Evolutionary conservation across 2,888 invertebrate species (phyloP).

Genomic region (Dicranocentrus wangi): DNA sequence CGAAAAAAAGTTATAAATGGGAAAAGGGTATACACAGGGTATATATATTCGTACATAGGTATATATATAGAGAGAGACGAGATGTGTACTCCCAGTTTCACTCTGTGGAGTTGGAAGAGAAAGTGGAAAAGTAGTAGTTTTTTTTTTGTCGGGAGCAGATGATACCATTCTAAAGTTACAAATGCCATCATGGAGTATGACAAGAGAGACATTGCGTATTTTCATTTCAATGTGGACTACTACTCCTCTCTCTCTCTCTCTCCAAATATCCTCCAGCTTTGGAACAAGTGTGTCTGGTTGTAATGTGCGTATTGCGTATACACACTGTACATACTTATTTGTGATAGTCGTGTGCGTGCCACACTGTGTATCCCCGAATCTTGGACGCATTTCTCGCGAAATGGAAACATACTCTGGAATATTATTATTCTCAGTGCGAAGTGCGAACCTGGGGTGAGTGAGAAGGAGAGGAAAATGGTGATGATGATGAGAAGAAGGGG

Average conservation of each 20-base stretch:
- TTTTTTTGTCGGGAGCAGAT: constrained; percentile 41
- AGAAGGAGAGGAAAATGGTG: constrained; percentile 10
- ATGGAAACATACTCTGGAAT: no score
- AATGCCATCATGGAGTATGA: constrained; percentile 34
- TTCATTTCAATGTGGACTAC: constrained; percentile 8
- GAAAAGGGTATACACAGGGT: not conserved
- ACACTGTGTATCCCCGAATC: no score
- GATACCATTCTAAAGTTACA: constrained; percentile 49
- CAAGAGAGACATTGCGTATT: constrained; percentile 32
- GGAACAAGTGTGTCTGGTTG: not conserved
- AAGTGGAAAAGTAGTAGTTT: constrained; percentile 8
- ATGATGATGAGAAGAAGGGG: constrained; percentile 13
- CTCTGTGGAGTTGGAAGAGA: not conserved
- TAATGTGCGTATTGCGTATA: not conserved
- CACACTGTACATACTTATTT: not conserved
- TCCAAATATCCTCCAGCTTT: no score
- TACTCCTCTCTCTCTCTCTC: not conserved
- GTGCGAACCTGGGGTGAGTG: constrained; percentile 15
- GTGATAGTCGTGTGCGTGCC: not conserved
- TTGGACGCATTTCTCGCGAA: no score
- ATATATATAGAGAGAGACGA: not conserved
- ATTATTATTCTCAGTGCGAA: constrained; percentile 22
- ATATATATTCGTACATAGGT: no score
- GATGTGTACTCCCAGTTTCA: not conserved
- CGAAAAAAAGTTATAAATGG: not conserved